Evolutionary conservation across 2,888 invertebrate species (phyloP).

Genomic region (Drosophila melanosoma): DNA sequence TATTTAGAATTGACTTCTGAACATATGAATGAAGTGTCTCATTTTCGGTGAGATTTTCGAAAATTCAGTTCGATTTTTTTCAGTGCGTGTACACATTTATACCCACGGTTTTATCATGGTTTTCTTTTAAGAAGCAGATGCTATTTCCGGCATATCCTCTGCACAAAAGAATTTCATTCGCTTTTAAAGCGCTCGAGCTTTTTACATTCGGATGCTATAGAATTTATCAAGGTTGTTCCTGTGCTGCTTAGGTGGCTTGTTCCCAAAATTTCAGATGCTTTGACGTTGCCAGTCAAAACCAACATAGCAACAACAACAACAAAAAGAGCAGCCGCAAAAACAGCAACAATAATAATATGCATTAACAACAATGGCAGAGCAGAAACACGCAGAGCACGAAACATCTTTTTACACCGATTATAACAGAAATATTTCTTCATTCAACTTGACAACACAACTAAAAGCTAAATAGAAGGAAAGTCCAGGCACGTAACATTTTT

Average conservation of each 20-base stretch:
- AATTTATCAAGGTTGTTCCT: slow-evolving; percentile 51
- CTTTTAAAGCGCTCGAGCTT: slow-evolving; percentile 29
- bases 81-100: slow-evolving; percentile 11
- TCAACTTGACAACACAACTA: slow-evolving; percentile 59
- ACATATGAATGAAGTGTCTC: too few relatives aligned
- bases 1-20: too few relatives aligned
- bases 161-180: slow-evolving; percentile 38
- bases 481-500: slow-evolving; percentile 75
- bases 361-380: slow-evolving; percentile 54
- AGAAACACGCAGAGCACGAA: slow-evolving; percentile 73
- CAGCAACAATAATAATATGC: slow-evolving; percentile 20
- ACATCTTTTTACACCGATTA: slow-evolving; percentile 77
- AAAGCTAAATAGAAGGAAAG: slow-evolving; percentile 41
- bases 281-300: slow-evolving; percentile 50
- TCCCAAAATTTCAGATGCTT: slow-evolving; percentile 29
- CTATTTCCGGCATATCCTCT: slow-evolving; percentile 16
- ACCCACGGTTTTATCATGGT: slow-evolving; percentile 25
- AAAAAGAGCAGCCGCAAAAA: slow-evolving; percentile 3
- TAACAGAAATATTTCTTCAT: slow-evolving; percentile 74
- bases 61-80: background rate
- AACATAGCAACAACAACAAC: slow-evolving; percentile 19
- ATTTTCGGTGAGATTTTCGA: too few relatives aligned
- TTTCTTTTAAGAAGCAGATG: slow-evolving; percentile 22
- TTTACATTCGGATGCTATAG: slow-evolving; percentile 29
- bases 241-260: slow-evolving; percentile 25